phyloP scores from a whole-genome alignment of 2,113 vertebrate species.

The Sitta europaea region DNA sequence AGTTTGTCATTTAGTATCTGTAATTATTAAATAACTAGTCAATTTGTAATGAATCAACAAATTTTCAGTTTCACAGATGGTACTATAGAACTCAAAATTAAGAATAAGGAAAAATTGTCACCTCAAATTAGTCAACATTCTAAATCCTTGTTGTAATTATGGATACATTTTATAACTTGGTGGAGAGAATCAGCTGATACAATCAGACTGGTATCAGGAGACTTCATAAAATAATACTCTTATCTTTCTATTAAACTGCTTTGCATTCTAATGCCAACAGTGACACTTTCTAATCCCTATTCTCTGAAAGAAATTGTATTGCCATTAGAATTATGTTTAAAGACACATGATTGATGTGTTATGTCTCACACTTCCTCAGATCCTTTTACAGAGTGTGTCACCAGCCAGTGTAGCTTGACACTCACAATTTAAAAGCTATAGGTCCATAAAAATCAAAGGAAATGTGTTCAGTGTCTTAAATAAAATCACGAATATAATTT shows the following conservation, averaged over 20 bases:
- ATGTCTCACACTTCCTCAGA: neutral
- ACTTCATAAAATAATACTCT: neutral
- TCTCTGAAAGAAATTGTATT: neutral
- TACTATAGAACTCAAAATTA: neutral
- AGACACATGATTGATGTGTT: neutral
- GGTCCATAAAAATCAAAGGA: neutral
- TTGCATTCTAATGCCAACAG: neutral
- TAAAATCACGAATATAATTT: neutral
- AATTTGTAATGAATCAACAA: neutral
- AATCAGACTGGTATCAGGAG: neutral
- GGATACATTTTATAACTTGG: neutral
- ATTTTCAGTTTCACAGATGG: neutral
- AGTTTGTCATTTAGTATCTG: neutral
- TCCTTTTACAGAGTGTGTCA: neutral
- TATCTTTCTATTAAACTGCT: neutral
- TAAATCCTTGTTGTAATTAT: neutral
- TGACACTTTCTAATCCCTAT: neutral
- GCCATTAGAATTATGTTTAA: neutral
- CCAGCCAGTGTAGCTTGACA: neutral
- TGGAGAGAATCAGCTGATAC: neutral
- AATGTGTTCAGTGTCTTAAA: neutral
- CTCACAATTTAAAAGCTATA: neutral
- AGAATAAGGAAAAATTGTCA: neutral
- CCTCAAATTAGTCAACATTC: neutral
- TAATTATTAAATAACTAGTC: neutral